These are phyloP conservation scores for Mobula birostris DNA, from an alignment of 2,113 vertebrate genomes.

Conservation along the genomic window DNA sequence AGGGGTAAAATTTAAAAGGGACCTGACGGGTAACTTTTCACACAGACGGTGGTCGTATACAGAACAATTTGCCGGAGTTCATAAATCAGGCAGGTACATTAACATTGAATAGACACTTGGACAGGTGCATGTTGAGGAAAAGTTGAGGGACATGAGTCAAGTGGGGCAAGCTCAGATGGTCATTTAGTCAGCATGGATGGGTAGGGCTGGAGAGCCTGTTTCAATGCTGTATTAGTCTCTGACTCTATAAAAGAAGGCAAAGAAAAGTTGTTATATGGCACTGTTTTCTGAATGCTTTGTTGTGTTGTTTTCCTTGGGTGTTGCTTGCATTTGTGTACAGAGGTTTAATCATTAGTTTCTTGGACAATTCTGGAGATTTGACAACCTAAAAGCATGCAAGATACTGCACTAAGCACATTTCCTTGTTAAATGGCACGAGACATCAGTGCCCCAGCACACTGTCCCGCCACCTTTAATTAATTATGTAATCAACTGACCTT, in stretches of 20 bases:
- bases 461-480: slow-evolving; percentile 32
- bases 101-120: too few relatives aligned
- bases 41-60: too few relatives aligned
- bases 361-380: background rate
- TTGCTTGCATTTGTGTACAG: background rate
- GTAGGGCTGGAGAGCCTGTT: too few relatives aligned
- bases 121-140: too few relatives aligned
- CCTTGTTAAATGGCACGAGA: background rate
- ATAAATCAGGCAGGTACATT: too few relatives aligned
- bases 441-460: background rate
- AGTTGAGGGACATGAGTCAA: too few relatives aligned
- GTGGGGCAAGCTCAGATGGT: too few relatives aligned
- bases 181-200: too few relatives aligned
- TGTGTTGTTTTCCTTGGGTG: background rate
- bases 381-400: background rate
- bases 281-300: background rate
- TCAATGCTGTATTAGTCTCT: too few relatives aligned
- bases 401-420: background rate
- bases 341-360: slow-evolving; percentile 1
- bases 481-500: slow-evolving; percentile 35
- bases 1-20: too few relatives aligned
- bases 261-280: background rate
- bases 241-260: background rate
- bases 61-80: too few relatives aligned
- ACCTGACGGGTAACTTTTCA: too few relatives aligned